phyloP scores from a whole-genome alignment of 1,140 invertebrate genomes.

The Drosophila ananassae region DNA sequence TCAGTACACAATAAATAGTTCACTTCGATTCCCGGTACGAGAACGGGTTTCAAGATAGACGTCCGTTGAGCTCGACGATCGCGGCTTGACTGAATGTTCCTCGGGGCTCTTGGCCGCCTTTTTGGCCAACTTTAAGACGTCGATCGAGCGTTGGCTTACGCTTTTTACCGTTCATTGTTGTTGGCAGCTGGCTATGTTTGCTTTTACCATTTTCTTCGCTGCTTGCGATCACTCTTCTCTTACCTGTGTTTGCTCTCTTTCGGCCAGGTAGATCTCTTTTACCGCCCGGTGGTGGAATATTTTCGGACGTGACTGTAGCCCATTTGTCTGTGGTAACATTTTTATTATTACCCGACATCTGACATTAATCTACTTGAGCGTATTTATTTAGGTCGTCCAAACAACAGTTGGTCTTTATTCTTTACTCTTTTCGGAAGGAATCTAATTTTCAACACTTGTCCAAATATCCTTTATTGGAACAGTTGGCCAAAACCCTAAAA shows the following conservation, averaged over 20 bases:
- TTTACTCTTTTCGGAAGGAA: conserved; percentile 14
- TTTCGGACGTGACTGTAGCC: conserved; percentile 53
- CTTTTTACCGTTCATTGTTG: conserved; percentile 65
- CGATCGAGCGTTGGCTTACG: conserved; percentile 46
- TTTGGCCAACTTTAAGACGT: conserved; percentile 72
- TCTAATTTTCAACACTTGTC: conserved; percentile 42
- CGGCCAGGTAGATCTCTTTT: conserved; percentile 19
- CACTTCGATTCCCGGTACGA: conserved; percentile 18
- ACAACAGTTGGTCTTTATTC: conserved; percentile 37
- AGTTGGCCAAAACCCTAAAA: conserved; percentile 23
- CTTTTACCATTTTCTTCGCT: conserved; percentile 78
- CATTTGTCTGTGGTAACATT: conserved; percentile 65
- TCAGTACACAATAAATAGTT: conserved; percentile 27
- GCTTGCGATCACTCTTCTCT: conserved; percentile 53
- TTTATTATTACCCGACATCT: conserved; percentile 47
- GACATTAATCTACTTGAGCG: conserved; percentile 68
- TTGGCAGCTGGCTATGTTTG: conserved; percentile 39
- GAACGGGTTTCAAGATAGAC: conserved; percentile 35
- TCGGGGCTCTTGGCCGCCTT: conserved; percentile 71
- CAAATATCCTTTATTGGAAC: conserved; percentile 53
- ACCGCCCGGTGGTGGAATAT: conserved; percentile 5
- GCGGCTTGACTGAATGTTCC: conserved; percentile 80
- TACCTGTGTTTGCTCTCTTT: conserved; percentile 24
- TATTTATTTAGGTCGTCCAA: conserved; percentile 69
- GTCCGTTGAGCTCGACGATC: conserved; percentile 74